These are phyloP conservation scores for Leptoteleia sp. DNA, from an alignment of 1,140 invertebrate genomes.

Conservation along the genomic window DNA sequence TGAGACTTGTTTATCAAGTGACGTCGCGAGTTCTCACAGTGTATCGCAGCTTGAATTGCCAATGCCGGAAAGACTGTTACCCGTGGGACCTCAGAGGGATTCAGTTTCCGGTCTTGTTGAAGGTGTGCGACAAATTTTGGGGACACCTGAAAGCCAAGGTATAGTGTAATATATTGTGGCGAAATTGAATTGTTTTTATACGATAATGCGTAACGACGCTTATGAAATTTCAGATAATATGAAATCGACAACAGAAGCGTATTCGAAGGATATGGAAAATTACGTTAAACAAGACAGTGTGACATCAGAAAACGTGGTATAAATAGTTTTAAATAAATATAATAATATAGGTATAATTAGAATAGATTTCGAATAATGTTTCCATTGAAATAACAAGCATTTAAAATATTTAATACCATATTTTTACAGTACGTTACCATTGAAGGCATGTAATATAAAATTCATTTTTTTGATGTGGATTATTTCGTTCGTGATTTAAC, in stretches of 20 bases:
- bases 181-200: not conserved
- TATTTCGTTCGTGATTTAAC: too few relatives aligned
- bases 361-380: too few relatives aligned
- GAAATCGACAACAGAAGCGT: conserved; percentile 27
- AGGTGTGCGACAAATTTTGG: conserved; percentile 71
- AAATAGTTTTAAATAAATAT: not conserved
- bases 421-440: too few relatives aligned
- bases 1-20: conserved; percentile 73
- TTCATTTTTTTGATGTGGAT: too few relatives aligned
- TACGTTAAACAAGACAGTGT: conserved; percentile 72
- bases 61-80: conserved; percentile 76
- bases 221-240: conserved; percentile 53
- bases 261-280: conserved; percentile 22
- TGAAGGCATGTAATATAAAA: too few relatives aligned
- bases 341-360: too few relatives aligned
- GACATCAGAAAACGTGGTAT: conserved; percentile 70
- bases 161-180: not conserved
- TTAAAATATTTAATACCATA: too few relatives aligned
- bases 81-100: conserved; percentile 73
- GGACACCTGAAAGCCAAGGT: conserved; percentile 71
- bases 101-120: conserved; percentile 70
- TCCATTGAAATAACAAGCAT: too few relatives aligned
- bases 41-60: conserved; percentile 77
- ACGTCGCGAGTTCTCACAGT: conserved; percentile 74
- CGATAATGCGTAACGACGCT: not conserved